Percentiles rank a stretch among this genome's conserved stretches.
phyloP scores from a whole-genome alignment of 2,888 invertebrate genomes.

The Drosophila phalerata region DNA sequence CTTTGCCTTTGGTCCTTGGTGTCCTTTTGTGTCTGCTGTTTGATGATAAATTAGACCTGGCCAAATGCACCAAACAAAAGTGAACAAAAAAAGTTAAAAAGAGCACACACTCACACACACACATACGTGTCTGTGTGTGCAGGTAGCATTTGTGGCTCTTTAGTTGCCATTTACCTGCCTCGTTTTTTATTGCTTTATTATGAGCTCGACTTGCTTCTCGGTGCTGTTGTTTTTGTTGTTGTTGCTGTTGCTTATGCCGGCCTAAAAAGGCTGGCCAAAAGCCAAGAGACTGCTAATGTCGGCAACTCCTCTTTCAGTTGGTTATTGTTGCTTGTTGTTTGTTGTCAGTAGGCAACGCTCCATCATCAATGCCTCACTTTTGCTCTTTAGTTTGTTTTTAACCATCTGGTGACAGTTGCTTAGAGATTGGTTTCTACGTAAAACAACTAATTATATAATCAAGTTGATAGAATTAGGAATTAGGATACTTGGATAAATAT shows the following conservation, averaged over 20 bases:
- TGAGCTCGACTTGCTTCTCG: slow-evolving; percentile 52
- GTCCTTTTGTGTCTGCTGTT: slow-evolving; percentile 67
- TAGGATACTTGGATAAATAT: too few species aligned
- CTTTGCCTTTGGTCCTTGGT: slow-evolving; percentile 32
- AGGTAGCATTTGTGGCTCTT: slow-evolving; percentile 69
- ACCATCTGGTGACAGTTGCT: slow-evolving; percentile 36
- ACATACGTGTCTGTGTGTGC: background rate
- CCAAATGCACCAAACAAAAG: slow-evolving; percentile 42
- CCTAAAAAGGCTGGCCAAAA: slow-evolving; percentile 30
- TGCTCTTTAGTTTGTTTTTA: background rate
- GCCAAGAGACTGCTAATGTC: slow-evolving; percentile 7
- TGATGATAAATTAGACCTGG: slow-evolving; percentile 75
- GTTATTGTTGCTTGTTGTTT: slow-evolving; percentile 31
- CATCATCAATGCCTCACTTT: slow-evolving; percentile 26
- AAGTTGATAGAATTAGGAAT: too few species aligned
- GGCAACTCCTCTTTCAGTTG: slow-evolving; percentile 5
- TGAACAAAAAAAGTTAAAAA: slow-evolving; percentile 15
- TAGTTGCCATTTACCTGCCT: slow-evolving; percentile 63
- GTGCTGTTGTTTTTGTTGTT: slow-evolving; percentile 28
- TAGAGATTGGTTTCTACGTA: slow-evolving; percentile 4
- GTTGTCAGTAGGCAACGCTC: slow-evolving; percentile 20
- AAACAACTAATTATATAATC: background rate
- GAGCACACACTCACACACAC: slow-evolving; percentile 17
- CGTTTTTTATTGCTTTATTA: slow-evolving; percentile 78
- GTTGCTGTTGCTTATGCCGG: slow-evolving; percentile 45